Percentiles rank a stretch among this genome's conserved stretches.
These are phyloP conservation scores for Xylocampa areola DNA, from an alignment of 2,888 invertebrate species.

Conservation along the genomic window DNA sequence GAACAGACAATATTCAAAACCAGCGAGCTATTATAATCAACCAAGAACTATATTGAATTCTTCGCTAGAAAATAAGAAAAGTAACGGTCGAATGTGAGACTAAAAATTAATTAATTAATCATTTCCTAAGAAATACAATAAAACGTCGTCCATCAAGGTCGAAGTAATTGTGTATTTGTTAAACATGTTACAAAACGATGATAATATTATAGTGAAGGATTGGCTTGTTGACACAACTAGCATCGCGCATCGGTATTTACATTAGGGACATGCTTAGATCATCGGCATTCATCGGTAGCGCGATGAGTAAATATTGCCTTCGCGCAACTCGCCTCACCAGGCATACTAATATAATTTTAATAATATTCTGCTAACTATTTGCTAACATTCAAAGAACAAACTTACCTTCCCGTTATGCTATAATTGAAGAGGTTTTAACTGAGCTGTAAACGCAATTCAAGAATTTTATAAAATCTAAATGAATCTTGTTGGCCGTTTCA, in stretches of 20 bases:
- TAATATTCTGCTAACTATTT: conserved; percentile 21
- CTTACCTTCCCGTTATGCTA: background rate
- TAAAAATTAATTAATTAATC: conserved; percentile 18
- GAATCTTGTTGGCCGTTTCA: no score
- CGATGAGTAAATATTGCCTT: conserved; percentile 59
- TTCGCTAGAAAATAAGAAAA: background rate
- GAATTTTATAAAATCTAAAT: no score
- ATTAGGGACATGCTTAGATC: conserved; percentile 53
- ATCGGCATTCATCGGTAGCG: conserved; percentile 54
- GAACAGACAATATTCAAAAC: no score
- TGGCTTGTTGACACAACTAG: conserved; percentile 36
- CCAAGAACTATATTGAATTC: background rate
- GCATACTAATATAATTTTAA: conserved; percentile 48
- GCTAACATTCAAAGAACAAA: background rate
- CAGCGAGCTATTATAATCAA: no score
- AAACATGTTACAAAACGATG: background rate
- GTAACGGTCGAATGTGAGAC: background rate
- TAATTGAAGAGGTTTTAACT: background rate
- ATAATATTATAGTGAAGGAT: conserved; percentile 10
- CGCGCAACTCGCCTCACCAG: conserved; percentile 9
- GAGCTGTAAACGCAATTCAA: background rate
- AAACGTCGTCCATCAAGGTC: background rate
- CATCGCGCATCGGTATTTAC: conserved; percentile 32
- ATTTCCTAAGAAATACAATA: background rate
- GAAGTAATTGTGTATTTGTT: conserved; percentile 4